phyloP scores from a whole-genome alignment of 2,113 vertebrate genomes.

The Oenanthe melanoleuca region DNA sequence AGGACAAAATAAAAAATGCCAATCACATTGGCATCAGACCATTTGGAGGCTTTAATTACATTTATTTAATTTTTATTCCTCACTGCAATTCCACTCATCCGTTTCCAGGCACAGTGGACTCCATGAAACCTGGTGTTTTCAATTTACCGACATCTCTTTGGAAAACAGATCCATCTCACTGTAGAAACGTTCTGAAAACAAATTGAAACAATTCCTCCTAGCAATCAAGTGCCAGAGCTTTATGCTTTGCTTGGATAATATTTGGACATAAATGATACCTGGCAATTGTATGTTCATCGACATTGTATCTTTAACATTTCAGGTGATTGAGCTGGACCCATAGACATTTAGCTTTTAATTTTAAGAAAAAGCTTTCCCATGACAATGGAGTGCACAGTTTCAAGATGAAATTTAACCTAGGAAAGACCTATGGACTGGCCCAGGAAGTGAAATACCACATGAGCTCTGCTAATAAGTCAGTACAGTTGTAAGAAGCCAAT shows the following conservation, averaged over 20 bases:
- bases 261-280: not conserved
- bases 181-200: slow-evolving; percentile 1
- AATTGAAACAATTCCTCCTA: not conserved
- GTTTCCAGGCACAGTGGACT: not conserved
- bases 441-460: not conserved
- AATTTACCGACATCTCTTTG: slow-evolving; percentile 4
- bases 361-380: not conserved
- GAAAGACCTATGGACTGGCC: not conserved
- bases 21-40: not conserved
- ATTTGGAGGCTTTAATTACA: slow-evolving; percentile 37
- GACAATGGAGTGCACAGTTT: not conserved
- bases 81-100: not conserved
- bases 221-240: not conserved
- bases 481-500: not conserved
- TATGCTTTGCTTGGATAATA: not conserved
- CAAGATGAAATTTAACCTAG: not conserved
- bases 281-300: not conserved
- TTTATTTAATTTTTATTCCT: slow-evolving; percentile 40
- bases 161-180: not conserved
- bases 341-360: not conserved
- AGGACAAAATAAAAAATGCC: not conserved
- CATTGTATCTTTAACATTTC: not conserved
- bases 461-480: not conserved
- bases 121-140: slow-evolving; percentile 25
- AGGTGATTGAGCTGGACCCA: not conserved